These are phyloP conservation scores for Tetranychus piercei DNA, from an alignment of 2,888 invertebrate genomes.

Conservation along the genomic window DNA sequence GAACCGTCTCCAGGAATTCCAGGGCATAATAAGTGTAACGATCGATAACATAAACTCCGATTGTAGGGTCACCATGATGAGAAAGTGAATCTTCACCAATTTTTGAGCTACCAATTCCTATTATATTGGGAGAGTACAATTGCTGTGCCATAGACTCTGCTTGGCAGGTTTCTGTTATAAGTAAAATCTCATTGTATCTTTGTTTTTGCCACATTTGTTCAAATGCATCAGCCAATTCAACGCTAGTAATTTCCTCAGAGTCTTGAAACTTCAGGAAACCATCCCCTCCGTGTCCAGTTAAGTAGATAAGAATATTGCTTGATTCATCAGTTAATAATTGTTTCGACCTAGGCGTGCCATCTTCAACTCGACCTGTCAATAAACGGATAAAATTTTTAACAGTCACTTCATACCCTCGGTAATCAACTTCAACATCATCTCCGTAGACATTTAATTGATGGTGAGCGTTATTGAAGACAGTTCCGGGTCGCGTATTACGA, in stretches of 20 bases:
- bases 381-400: conserved; percentile 95
- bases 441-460: conserved; percentile 97
- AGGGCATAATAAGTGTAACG: conserved; percentile 92
- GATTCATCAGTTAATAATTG: conserved; percentile 84
- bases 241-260: conserved; percentile 93
- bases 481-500: conserved; percentile 86
- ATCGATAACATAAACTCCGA: conserved; percentile 98
- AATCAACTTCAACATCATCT: conserved; percentile 97
- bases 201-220: conserved; percentile 99
- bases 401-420: conserved; percentile 59
- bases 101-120: conserved; percentile 88
- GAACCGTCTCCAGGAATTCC: conserved; percentile 81
- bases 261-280: conserved; percentile 99
- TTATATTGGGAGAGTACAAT: conserved; percentile 91
- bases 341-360: conserved; percentile 83
- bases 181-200: conserved; percentile 81
- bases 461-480: conserved; percentile 92
- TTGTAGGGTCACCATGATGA: conserved; percentile 92
- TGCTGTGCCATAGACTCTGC: conserved; percentile 95
- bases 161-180: conserved; percentile 97
- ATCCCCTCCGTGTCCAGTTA: conserved; percentile 92
- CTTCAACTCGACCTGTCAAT: conserved; percentile 74
- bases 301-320: conserved; percentile 84
- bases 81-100: conserved; percentile 97
- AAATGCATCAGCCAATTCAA: conserved; percentile 91